Conservation (phyloP, 2,888 invertebrate species). For the Spilarctia lutea region DNA sequence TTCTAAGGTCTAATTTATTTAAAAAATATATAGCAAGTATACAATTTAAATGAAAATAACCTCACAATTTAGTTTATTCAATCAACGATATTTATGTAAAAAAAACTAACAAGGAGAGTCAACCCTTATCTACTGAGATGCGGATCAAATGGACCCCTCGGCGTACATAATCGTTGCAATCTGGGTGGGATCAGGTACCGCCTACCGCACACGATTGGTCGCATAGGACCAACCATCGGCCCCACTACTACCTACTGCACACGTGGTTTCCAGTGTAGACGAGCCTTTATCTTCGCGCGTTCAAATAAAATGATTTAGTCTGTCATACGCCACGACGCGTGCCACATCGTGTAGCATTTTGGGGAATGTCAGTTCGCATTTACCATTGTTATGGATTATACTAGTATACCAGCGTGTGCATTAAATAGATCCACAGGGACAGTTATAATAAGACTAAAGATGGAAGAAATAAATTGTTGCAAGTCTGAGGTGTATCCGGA, state of each 20-base stretch:
- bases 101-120: conserved; percentile 55
- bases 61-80: background rate
- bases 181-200: conserved; percentile 70
- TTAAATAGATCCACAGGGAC: conserved; percentile 73
- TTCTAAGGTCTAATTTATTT: conserved; percentile 7
- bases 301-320: conserved; percentile 81
- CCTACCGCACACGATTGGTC: conserved; percentile 72
- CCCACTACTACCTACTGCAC: conserved; percentile 70
- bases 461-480: conserved; percentile 66
- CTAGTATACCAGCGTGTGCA: conserved; percentile 76
- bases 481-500: conserved; percentile 54
- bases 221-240: conserved; percentile 63
- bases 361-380: conserved; percentile 77
- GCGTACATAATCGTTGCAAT: conserved; percentile 66
- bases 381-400: conserved; percentile 75
- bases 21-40: background rate
- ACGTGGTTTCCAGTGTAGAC: conserved; percentile 68
- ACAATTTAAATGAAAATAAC: background rate
- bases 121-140: conserved; percentile 67
- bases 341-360: conserved; percentile 74
- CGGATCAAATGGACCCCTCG: conserved; percentile 58
- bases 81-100: conserved; percentile 38
- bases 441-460: conserved; percentile 77
- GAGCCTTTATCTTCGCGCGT: conserved; percentile 82
- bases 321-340: conserved; percentile 80